A percentile compares a stretch with the other conserved stretches of the same genome.
phyloP scores from a whole-genome alignment of 2,113 vertebrate genomes.

The Bubalus kerabau region DNA sequence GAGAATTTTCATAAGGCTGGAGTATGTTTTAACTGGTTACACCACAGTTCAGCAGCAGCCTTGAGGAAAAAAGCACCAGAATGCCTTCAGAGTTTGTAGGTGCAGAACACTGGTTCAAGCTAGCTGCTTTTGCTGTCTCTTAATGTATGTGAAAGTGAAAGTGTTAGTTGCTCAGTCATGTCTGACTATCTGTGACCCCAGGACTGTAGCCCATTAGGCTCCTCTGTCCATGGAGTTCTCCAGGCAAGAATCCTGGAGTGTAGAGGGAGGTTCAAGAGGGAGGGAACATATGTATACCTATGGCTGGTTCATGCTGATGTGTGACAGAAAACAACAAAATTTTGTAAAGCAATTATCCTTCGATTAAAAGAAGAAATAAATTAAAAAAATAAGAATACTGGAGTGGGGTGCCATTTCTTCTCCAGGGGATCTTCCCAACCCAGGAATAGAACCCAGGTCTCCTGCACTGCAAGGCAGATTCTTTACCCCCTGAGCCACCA shows the following conservation, averaged over 20 bases:
- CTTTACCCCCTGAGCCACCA: not conserved
- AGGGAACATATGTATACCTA: not conserved
- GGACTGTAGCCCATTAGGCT: not conserved
- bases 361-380: not conserved
- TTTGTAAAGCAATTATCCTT: not conserved
- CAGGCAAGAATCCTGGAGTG: not conserved
- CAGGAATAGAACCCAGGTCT: not conserved
- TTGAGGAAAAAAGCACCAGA: not conserved
- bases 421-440: not conserved
- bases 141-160: not conserved
- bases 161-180: not conserved
- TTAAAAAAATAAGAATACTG: not conserved
- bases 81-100: not conserved
- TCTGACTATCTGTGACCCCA: not conserved
- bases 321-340: not conserved
- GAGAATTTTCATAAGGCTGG: conserved; percentile 25
- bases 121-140: not conserved
- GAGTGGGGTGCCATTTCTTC: not conserved
- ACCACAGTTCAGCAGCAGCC: conserved; percentile 1
- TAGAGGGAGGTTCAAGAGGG: not conserved
- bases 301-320: not conserved
- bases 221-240: not conserved
- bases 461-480: not conserved
- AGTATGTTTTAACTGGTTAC: not conserved
- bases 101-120: not conserved